Conservation (phyloP, 2,888 invertebrate species). For the Dione vanillae region DNA sequence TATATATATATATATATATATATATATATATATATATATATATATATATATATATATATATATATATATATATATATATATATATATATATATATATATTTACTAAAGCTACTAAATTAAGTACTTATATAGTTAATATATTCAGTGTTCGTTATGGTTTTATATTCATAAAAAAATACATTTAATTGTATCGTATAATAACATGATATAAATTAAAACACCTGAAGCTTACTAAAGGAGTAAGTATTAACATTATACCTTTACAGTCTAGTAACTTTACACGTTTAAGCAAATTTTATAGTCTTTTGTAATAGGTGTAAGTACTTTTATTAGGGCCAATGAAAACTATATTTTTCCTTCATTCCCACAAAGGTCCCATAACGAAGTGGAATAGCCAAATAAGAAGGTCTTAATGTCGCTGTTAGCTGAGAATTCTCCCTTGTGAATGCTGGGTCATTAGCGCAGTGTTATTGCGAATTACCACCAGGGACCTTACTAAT, state of each 20-base stretch:
- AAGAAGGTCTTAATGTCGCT: constrained; percentile 81
- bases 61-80: too few species aligned
- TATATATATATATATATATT: too few species aligned
- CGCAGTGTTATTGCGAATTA: constrained; percentile 79
- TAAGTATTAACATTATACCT: not conserved
- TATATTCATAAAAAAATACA: too few species aligned
- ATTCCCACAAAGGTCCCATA: constrained; percentile 74
- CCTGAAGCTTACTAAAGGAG: not conserved
- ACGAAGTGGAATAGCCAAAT: constrained; percentile 81
- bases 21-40: too few species aligned
- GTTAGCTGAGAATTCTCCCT: constrained; percentile 78
- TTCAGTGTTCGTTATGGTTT: too few species aligned
- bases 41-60: too few species aligned
- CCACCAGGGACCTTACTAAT: constrained; percentile 51
- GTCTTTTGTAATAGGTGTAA: constrained; percentile 25
- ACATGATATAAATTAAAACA: not conserved
- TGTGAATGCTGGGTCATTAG: constrained; percentile 80
- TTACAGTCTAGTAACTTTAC: constrained; percentile 6
- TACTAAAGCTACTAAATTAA: too few species aligned
- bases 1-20: too few species aligned
- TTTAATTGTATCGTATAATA: not conserved
- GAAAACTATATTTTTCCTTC: constrained; percentile 62
- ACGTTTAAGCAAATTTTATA: constrained; percentile 23
- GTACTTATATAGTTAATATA: too few species aligned
- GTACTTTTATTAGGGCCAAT: constrained; percentile 38